These are phyloP conservation scores for Chlorospingus flavigularis DNA, from an alignment of 2,797 vertebrate genomes.

Conservation along the genomic window DNA sequence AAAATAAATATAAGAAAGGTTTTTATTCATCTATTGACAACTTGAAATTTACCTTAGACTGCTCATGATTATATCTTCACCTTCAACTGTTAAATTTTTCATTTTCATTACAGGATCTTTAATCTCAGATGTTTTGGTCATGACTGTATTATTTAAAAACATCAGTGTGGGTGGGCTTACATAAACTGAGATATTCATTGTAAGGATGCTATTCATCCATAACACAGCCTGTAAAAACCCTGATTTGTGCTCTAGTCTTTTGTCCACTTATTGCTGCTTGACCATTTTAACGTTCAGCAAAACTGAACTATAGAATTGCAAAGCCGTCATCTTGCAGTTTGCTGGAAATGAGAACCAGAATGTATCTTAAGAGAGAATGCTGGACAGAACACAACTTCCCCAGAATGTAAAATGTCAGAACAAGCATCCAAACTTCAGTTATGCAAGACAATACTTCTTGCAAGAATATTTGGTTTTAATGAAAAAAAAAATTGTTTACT, in stretches of 20 bases:
- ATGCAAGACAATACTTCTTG: neutral
- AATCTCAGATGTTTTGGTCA: neutral
- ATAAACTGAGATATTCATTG: neutral
- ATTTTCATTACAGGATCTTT: neutral
- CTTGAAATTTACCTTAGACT: neutral
- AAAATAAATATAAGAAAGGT: neutral
- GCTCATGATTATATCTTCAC: neutral
- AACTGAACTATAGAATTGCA: neutral
- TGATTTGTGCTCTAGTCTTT: neutral
- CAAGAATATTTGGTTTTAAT: neutral
- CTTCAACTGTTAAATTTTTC: neutral
- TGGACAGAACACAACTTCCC: neutral
- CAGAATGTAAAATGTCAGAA: neutral
- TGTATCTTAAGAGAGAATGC: neutral
- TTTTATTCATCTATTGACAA: neutral
- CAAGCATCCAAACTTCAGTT: neutral
- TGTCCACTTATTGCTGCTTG: neutral
- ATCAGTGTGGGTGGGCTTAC: neutral
- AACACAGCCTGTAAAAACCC: neutral
- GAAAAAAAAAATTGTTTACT: neutral
- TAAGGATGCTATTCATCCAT: neutral
- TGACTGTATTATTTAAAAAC: neutral
- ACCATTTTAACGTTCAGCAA: neutral
- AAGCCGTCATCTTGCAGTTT: neutral
- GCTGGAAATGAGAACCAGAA: neutral